Conservation (phyloP, 2,888 invertebrate species). For the Drosophila limbata region DNA sequence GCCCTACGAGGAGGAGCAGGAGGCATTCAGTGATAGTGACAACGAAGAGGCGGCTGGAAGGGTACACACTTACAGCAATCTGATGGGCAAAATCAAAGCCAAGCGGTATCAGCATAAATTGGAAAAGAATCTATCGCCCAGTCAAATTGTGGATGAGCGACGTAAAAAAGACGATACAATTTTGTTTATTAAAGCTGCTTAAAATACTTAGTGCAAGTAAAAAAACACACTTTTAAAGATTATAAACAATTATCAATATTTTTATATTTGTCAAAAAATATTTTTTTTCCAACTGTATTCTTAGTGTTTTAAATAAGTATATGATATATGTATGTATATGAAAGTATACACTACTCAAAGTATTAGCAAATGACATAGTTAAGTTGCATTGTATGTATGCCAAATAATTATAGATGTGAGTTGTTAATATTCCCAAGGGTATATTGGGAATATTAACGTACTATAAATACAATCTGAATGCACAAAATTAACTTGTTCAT, state of each 20-base stretch:
- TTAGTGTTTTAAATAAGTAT: conserved; percentile 8
- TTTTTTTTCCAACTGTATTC: not conserved
- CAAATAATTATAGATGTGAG: too few species aligned
- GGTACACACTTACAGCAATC: conserved; percentile 39
- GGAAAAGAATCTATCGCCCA: conserved; percentile 70
- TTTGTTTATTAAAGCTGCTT: too few species aligned
- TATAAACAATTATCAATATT: too few species aligned
- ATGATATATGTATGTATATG: conserved; percentile 17
- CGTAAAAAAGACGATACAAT: conserved; percentile 50
- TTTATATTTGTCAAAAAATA: not conserved
- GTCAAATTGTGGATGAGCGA: conserved; percentile 74
- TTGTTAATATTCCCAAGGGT: too few species aligned
- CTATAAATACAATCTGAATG: too few species aligned
- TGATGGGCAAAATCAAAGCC: conserved; percentile 74
- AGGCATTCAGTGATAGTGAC: conserved; percentile 59
- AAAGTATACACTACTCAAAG: too few species aligned
- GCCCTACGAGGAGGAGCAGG: conserved; percentile 57
- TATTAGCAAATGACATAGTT: too few species aligned
- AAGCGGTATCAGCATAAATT: conserved; percentile 70
- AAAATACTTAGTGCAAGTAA: too few species aligned
- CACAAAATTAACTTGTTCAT: too few species aligned
- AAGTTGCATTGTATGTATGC: too few species aligned
- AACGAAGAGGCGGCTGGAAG: conserved; percentile 24
- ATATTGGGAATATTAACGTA: too few species aligned
- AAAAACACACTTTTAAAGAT: too few species aligned